These are phyloP conservation scores for Chlamydotis undulata DNA, from an alignment of 2,113 vertebrate species.

Conservation along the genomic window DNA sequence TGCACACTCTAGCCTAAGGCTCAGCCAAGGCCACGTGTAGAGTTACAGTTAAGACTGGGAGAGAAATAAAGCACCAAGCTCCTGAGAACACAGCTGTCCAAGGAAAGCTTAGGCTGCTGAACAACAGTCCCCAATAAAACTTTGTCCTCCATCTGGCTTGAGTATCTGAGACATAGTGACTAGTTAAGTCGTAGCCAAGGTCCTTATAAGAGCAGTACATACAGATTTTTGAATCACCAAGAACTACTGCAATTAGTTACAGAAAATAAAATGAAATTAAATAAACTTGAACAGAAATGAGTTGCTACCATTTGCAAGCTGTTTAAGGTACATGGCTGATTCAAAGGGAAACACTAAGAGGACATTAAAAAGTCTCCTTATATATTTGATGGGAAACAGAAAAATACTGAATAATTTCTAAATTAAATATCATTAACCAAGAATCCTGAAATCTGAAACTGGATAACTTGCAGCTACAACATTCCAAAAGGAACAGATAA, in stretches of 20 bases:
- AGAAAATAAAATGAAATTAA: not conserved
- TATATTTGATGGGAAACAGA: not conserved
- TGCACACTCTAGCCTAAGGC: not conserved
- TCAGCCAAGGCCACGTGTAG: not conserved
- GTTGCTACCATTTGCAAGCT: not conserved
- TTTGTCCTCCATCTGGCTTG: not conserved
- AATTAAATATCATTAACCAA: not conserved
- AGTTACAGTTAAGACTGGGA: not conserved
- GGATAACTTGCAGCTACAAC: not conserved
- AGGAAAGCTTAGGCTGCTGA: not conserved
- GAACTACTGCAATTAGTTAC: not conserved
- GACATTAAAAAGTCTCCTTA: not conserved
- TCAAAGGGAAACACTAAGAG: not conserved
- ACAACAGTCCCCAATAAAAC: not conserved
- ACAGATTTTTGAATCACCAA: not conserved
- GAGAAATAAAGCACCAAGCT: not conserved
- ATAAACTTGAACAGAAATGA: not conserved
- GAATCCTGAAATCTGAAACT: not conserved
- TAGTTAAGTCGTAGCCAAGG: not conserved
- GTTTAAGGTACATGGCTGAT: not conserved
- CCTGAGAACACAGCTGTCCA: not conserved
- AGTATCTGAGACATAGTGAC: not conserved
- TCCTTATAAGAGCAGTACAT: not conserved
- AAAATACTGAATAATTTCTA: not conserved
- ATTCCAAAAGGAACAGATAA: not conserved